Base-by-base conservation (phyloP, 2,113 vertebrate species). In the Tragelaphus imberbis region DNA sequence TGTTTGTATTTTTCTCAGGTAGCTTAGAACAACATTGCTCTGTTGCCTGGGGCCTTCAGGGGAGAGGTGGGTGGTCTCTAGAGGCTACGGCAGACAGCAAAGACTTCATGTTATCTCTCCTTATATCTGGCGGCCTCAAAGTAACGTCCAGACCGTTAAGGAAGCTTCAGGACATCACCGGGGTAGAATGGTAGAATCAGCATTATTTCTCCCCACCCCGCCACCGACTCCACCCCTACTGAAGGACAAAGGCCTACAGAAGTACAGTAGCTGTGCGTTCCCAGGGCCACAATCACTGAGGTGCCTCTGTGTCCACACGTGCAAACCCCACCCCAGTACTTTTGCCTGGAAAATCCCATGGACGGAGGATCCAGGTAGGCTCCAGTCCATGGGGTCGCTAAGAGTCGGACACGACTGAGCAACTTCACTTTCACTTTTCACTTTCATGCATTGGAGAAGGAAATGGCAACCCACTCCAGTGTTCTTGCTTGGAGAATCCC, bases 1-100 rank as follows among this genome's bases (percentile, higher is more conserved):
- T 91, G 84, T 91, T 88, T 85, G 87, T 84, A 14, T 96, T 97
- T 95, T 97, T 94, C 96, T 80, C 53, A 13, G 40, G 94, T 65
- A 92, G 96, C 96, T 94, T 40, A 84, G 90, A 94, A 94, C 55
- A 88, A 77, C 84, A 65, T 6, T 6, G 61, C 21, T 7, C 49
- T 47, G 90, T 59, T 88, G 85, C 88, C 55, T 13, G 92, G 88
- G 92, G 63, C 55, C 49, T 80, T 13, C 25, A 2, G n/a, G 2
- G 28, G 85, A 40, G 40, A 25, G 71, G 23, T 88, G 61, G 75
- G 6, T 2, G 36, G 8, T 88, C 97, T 59, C 95, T 40, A 33
- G 75, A 68, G 95, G 84, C 44, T 1, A 7, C 36, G 58, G 27
- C 77, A 71, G 82, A 56, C 81, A 47, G 88, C 47, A 1, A 36